Evolutionary conservation across 2,113 vertebrate genomes (phyloP).

Genomic region (Notothenia rossii): DNA sequence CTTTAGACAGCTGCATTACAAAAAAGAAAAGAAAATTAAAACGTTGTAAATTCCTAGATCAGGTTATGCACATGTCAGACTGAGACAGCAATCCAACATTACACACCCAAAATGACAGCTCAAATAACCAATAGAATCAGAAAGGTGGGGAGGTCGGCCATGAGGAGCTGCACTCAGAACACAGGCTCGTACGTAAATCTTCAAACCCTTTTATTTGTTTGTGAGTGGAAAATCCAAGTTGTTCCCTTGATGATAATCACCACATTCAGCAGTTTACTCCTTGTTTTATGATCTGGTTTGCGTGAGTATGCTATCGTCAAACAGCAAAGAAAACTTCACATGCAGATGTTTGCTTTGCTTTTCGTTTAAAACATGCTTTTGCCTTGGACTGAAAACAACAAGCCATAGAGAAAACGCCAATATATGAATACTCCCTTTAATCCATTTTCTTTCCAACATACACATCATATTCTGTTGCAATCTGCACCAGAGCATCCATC

Average conservation of each 20-base stretch:
- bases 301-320: background rate
- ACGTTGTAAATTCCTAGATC: conserved; percentile 4
- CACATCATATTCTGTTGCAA: background rate
- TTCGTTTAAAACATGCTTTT: background rate
- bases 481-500: background rate
- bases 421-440: background rate
- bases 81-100: background rate
- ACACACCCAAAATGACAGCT: background rate
- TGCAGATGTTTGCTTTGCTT: background rate
- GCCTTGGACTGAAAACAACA: background rate
- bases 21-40: background rate
- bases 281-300: background rate
- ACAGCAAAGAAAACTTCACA: background rate
- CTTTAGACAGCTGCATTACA: conserved; percentile 2
- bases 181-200: conserved; percentile 22
- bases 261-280: background rate
- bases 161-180: background rate
- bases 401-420: background rate
- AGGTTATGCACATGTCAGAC: conserved; percentile 3
- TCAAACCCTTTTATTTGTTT: conserved; percentile 13
- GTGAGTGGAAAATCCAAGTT: background rate
- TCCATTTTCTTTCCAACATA: background rate
- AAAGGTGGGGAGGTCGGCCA: background rate
- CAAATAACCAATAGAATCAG: background rate
- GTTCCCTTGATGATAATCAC: conserved; percentile 12